A percentile compares a stretch with the other conserved stretches of the same genome.
phyloP scores from a whole-genome alignment of 2,113 vertebrate genomes.

The Thalassarche chlororhynchos region DNA sequence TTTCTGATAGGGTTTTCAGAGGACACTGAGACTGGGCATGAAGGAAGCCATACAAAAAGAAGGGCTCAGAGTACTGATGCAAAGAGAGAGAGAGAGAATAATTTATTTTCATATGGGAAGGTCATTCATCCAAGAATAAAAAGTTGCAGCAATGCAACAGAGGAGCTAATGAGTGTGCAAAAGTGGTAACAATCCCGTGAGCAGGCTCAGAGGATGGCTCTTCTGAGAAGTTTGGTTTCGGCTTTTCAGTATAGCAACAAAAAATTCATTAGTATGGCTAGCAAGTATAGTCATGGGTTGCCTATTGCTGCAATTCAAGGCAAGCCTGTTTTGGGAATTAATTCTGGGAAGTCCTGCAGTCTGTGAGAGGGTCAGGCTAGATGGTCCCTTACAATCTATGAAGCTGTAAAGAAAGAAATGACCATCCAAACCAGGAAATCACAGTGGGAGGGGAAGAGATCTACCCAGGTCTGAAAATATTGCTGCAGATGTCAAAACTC shows the following conservation, averaged over 20 bases:
- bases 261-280: not conserved
- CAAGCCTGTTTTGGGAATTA: not conserved
- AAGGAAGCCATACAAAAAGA: not conserved
- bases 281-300: not conserved
- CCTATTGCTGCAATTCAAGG: not conserved
- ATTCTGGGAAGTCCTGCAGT: not conserved
- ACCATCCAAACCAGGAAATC: not conserved
- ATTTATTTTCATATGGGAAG: not conserved
- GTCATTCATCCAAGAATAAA: not conserved
- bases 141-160: not conserved
- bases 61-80: not conserved
- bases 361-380: not conserved
- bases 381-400: not conserved
- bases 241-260: not conserved
- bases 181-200: not conserved
- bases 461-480: not conserved
- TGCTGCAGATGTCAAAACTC: conserved; percentile 49
- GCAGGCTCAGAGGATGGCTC: not conserved
- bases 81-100: not conserved
- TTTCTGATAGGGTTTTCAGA: not conserved
- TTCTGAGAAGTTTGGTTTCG: not conserved
- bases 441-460: not conserved
- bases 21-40: not conserved
- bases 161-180: not conserved
- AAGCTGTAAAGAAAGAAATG: not conserved